These are phyloP conservation scores for Aleiodes leptofemur DNA, from an alignment of 2,888 invertebrate genomes.

Conservation along the genomic window DNA sequence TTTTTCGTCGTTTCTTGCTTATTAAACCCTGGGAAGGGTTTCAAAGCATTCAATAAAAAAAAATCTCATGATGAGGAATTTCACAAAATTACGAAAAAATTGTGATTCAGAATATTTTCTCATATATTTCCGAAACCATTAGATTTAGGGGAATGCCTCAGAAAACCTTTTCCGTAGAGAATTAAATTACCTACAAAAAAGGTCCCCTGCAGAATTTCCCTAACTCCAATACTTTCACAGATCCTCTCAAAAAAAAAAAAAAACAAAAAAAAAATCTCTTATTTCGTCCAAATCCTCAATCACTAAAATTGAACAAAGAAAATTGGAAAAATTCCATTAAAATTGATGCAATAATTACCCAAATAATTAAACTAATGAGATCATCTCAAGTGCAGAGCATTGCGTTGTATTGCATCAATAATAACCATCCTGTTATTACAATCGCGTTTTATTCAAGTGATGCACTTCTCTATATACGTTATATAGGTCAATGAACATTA, in stretches of 20 bases:
- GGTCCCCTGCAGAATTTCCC: neutral
- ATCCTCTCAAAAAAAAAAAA: constrained; percentile 16
- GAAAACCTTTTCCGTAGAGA: neutral
- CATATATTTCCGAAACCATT: neutral
- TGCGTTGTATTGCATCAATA: constrained; percentile 2
- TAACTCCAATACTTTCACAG: neutral
- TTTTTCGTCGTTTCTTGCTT: no score
- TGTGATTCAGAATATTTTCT: no score
- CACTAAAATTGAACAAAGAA: no score
- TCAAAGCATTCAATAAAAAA: no score
- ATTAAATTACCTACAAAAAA: no score
- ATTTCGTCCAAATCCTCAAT: no score
- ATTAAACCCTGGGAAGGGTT: no score
- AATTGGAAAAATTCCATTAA: neutral
- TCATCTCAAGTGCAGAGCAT: neutral
- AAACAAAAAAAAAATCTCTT: neutral
- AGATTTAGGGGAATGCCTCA: neutral
- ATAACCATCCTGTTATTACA: constrained; percentile 15
- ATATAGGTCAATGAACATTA: constrained; percentile 63
- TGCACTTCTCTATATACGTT: constrained; percentile 40
- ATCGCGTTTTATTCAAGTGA: constrained; percentile 3
- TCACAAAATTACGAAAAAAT: no score
- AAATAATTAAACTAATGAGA: neutral
- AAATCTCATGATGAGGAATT: no score
- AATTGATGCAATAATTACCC: neutral